A percentile compares a stretch with the other conserved stretches of the same genome.
Conservation (phyloP, 2,888 invertebrate genomes). For the Glaucopsyche alexis region DNA sequence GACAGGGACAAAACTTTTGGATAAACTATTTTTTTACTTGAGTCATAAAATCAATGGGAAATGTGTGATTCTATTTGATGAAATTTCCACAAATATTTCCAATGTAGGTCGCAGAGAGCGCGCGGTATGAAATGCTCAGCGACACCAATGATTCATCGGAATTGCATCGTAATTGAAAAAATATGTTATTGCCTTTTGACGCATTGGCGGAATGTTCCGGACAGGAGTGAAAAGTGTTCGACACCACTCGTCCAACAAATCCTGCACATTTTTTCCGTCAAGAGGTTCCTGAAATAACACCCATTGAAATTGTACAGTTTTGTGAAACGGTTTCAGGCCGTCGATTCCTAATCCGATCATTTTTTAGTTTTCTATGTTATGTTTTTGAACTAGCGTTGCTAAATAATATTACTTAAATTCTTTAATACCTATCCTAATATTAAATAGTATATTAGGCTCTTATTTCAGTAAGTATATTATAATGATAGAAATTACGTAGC, state of each 20-base stretch:
- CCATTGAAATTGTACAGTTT: not conserved
- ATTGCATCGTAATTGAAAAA: slow-evolving; percentile 76
- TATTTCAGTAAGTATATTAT: too few species aligned
- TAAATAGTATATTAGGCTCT: too few species aligned
- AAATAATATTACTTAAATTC: not conserved
- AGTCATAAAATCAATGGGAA: slow-evolving; percentile 38
- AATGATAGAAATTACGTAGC: too few species aligned
- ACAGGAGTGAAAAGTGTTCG: slow-evolving; percentile 35
- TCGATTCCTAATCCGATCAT: not conserved
- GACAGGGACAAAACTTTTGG: not conserved
- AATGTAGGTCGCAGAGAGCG: slow-evolving; percentile 60
- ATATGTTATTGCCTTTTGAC: slow-evolving; percentile 75
- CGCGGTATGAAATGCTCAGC: slow-evolving; percentile 56
- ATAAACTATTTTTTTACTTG: slow-evolving; percentile 23
- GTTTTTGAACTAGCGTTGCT: not conserved
- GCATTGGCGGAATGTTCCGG: slow-evolving; percentile 58
- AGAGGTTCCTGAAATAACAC: slow-evolving; percentile 8
- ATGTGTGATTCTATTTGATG: slow-evolving; percentile 53
- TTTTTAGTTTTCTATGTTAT: not conserved
- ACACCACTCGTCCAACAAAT: slow-evolving; percentile 16
- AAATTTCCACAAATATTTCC: slow-evolving; percentile 66
- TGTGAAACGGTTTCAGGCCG: not conserved
- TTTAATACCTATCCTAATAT: too few species aligned
- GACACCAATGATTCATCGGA: slow-evolving; percentile 73
- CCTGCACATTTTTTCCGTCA: slow-evolving; percentile 20